Evolutionary conservation across 2,797 vertebrate species (phyloP).

Genomic region (Arctocebus calabarensis): DNA sequence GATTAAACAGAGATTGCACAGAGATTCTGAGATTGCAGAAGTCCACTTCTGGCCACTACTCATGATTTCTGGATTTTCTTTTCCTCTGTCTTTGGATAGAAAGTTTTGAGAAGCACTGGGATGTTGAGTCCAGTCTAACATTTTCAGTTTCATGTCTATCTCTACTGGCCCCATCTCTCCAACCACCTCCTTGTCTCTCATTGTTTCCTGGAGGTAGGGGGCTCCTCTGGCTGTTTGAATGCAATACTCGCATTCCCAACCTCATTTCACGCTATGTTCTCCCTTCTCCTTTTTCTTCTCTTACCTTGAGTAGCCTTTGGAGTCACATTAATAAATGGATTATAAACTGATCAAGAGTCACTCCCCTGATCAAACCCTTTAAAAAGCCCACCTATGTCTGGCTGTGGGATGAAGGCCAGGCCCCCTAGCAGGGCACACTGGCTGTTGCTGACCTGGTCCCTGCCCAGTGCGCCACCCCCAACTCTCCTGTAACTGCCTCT

Average conservation of each 20-base stretch:
- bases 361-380: neutral
- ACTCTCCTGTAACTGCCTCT: neutral
- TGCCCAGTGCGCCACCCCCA: neutral
- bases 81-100: neutral
- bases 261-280: neutral
- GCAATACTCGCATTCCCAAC: neutral
- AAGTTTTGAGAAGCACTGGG: neutral
- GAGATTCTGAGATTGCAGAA: neutral
- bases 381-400: neutral
- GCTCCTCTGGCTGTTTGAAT: neutral
- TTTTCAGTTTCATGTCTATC: neutral
- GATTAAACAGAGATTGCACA: constrained; percentile 50
- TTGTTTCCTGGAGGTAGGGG: neutral
- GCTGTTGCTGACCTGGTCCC: neutral
- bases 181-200: neutral
- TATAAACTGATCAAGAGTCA: neutral
- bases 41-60: neutral
- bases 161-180: neutral
- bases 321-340: neutral
- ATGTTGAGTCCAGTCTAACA: neutral
- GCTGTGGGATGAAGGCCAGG: neutral
- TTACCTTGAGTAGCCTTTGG: neutral
- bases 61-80: neutral
- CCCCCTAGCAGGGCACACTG: neutral
- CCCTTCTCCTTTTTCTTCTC: neutral